A percentile compares a stretch with the other conserved stretches of the same genome.
phyloP scores from a whole-genome alignment of 2,888 invertebrate genomes.

The Megastigmus dorsalis region DNA sequence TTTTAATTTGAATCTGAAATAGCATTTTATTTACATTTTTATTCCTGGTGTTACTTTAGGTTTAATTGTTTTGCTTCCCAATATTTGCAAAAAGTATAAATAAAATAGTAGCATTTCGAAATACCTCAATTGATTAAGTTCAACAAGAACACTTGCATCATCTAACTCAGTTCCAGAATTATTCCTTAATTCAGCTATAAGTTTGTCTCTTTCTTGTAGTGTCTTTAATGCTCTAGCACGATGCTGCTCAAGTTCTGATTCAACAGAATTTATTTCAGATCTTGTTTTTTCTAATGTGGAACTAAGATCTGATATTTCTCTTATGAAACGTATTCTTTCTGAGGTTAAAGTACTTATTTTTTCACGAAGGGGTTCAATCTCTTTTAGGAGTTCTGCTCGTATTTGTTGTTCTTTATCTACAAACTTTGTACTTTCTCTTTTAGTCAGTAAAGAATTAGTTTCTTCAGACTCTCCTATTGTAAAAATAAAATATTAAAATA shows the following conservation, averaged over 20 bases:
- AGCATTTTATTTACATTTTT: too few relatives aligned
- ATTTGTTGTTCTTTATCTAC: conserved; percentile 69
- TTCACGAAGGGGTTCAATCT: conserved; percentile 70
- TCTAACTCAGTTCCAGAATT: conserved; percentile 62
- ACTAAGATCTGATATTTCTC: conserved; percentile 72
- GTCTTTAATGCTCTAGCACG: conserved; percentile 87
- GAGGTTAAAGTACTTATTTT: conserved; percentile 75
- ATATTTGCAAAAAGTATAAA: background rate
- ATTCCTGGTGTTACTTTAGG: too few relatives aligned
- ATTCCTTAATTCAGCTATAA: conserved; percentile 79
- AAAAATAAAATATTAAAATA: background rate
- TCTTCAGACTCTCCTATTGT: conserved; percentile 12
- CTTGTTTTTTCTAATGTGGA: conserved; percentile 68
- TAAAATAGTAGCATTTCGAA: conserved; percentile 38
- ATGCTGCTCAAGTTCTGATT: conserved; percentile 83
- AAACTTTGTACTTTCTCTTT: conserved; percentile 49
- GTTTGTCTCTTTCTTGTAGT: conserved; percentile 84
- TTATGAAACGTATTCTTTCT: conserved; percentile 74
- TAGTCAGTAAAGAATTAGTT: background rate
- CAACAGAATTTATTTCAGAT: conserved; percentile 68
- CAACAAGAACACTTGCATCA: conserved; percentile 76
- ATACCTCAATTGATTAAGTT: conserved; percentile 78
- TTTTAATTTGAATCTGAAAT: conserved; percentile 59
- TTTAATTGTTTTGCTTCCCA: too few relatives aligned
- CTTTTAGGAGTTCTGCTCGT: conserved; percentile 72